These are phyloP conservation scores for Lutjanus argentimaculatus DNA, from an alignment of 2,797 vertebrate genomes.

Conservation along the genomic window DNA sequence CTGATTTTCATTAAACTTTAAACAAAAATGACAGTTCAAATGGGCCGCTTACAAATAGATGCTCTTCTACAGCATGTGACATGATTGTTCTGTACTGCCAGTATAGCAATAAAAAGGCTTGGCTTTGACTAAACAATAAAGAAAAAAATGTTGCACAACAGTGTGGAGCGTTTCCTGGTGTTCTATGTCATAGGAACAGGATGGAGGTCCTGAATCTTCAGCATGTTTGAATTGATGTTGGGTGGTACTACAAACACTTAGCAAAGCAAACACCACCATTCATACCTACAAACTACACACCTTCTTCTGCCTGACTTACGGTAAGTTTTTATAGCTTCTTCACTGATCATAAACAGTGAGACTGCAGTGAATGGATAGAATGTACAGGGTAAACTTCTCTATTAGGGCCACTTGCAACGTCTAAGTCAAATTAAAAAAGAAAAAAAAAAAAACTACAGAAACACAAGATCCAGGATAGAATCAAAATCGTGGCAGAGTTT, in stretches of 20 bases:
- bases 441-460: too few relatives aligned
- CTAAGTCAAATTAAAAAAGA: too few relatives aligned
- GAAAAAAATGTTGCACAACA: constrained; percentile 14
- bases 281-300: neutral
- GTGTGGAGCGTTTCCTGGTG: neutral
- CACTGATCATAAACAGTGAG: neutral
- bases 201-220: constrained; percentile 42
- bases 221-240: accelerated
- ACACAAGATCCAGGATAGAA: too few relatives aligned
- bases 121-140: neutral
- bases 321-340: neutral
- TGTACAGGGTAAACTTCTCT: neutral
- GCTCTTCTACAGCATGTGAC: constrained; percentile 5
- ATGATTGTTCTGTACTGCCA: neutral
- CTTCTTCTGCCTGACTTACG: neutral
- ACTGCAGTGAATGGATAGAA: neutral
- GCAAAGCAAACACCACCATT: constrained; percentile 39
- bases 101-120: neutral
- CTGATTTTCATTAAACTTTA: constrained; percentile 32
- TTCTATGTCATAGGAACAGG: constrained; percentile 49
- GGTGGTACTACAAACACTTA: neutral
- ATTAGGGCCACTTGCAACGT: too few relatives aligned
- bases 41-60: neutral
- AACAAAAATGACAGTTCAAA: constrained; percentile 22
- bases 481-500: too few relatives aligned